These are phyloP conservation scores for Scartelaos histophorus DNA, from an alignment of 2,113 vertebrate genomes.

Conservation along the genomic window DNA sequence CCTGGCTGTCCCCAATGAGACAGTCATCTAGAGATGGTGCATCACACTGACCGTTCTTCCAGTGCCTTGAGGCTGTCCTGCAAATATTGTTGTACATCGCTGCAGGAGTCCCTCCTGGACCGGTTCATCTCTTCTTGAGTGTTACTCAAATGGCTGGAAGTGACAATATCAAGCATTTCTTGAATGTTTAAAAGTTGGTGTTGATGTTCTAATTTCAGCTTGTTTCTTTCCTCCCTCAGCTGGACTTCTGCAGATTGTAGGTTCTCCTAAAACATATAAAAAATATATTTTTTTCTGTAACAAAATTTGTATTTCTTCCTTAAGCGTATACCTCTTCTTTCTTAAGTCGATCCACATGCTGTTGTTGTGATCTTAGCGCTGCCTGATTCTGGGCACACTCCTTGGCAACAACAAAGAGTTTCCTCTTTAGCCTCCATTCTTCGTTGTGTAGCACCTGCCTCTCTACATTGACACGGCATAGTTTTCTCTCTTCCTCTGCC, in stretches of 20 bases:
- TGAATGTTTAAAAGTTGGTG: constrained; percentile 75
- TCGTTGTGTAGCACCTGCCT: constrained; percentile 83
- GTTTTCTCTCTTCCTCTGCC: constrained; percentile 78
- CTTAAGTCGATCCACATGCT: constrained; percentile 78
- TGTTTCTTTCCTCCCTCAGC: constrained; percentile 79
- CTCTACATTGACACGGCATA: constrained; percentile 85
- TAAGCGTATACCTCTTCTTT: constrained; percentile 66
- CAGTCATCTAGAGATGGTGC: background rate
- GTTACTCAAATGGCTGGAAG: constrained; percentile 50
- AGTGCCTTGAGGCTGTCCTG: constrained; percentile 81
- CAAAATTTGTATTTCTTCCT: background rate
- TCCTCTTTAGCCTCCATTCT: constrained; percentile 81
- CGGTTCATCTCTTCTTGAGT: constrained; percentile 80
- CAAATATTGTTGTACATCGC: constrained; percentile 86
- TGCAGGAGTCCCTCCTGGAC: constrained; percentile 78
- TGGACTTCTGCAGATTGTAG: constrained; percentile 76
- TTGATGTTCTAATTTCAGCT: constrained; percentile 76
- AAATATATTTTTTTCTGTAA: background rate
- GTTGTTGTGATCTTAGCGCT: constrained; percentile 77
- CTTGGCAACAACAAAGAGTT: constrained; percentile 83
- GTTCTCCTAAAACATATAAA: constrained; percentile 69
- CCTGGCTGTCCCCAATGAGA: background rate
- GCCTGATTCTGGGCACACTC: constrained; percentile 87
- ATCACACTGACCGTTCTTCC: constrained; percentile 75
- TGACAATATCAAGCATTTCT: constrained; percentile 66